Evolutionary conservation across 2,888 invertebrate genomes (phyloP).

Genomic region (Microplitis manilae): DNA sequence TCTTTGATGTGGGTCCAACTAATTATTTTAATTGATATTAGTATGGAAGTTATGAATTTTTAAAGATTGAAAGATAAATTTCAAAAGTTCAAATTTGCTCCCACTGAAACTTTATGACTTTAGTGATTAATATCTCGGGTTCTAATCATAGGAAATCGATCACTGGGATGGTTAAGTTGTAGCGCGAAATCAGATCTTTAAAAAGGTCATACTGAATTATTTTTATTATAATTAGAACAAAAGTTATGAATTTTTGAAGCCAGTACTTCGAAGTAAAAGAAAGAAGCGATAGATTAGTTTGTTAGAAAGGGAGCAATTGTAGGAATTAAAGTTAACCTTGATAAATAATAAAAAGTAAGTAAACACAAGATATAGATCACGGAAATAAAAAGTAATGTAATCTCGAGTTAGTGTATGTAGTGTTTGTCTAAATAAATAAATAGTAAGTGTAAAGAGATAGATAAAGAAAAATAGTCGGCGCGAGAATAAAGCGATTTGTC

Average conservation of each 20-base stretch:
- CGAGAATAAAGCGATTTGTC: conserved; percentile 50
- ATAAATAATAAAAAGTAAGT: not conserved
- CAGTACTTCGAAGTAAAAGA: too few relatives aligned
- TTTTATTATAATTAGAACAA: not conserved
- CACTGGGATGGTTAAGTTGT: not conserved
- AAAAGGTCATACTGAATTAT: not conserved
- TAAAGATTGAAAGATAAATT: not conserved
- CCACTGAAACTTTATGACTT: not conserved
- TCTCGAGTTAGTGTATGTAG: not conserved
- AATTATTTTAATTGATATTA: not conserved
- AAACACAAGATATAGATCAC: not conserved
- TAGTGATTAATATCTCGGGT: not conserved
- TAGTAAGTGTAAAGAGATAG: conserved; percentile 33
- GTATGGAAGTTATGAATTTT: not conserved
- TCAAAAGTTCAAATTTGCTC: not conserved
- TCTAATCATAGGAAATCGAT: not conserved
- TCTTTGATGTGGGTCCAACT: too few relatives aligned
- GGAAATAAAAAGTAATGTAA: not conserved
- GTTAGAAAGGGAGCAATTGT: too few relatives aligned
- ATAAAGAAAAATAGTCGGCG: conserved; percentile 29
- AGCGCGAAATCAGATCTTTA: not conserved
- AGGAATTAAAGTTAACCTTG: not conserved
- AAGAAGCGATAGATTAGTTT: too few relatives aligned
- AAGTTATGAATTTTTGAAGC: not conserved
- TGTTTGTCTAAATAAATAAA: not conserved